Evolutionary conservation across 53 echinoderm and acorn worm species (phyloP).

Genomic region (Glandiceps talaboti): DNA sequence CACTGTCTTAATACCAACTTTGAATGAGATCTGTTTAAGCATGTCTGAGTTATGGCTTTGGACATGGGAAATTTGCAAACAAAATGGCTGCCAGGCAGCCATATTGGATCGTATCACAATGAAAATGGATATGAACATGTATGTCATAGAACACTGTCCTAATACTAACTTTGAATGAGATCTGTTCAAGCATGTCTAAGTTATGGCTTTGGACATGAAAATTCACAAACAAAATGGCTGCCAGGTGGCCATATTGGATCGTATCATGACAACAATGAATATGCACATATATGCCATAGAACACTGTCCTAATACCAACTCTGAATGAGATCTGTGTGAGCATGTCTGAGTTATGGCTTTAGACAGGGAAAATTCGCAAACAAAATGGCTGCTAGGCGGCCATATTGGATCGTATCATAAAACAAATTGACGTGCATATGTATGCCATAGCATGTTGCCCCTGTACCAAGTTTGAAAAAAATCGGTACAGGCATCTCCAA

Average conservation of each 20-base stretch:
- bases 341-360: not conserved
- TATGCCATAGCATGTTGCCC: too few relatives aligned
- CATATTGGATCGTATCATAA: too few relatives aligned
- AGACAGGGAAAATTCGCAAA: not conserved
- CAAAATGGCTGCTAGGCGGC: not conserved
- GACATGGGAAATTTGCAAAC: not conserved
- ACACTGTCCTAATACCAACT: not conserved
- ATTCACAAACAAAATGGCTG: not conserved
- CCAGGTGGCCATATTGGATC: not conserved
- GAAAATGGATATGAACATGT: not conserved
- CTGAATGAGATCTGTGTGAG: not conserved
- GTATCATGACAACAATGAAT: not conserved
- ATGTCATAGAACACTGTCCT: not conserved
- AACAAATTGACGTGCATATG: too few relatives aligned
- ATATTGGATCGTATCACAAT: not conserved
- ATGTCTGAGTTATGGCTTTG: not conserved
- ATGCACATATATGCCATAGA: not conserved
- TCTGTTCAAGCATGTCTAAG: not conserved
- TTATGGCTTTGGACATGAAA: not conserved
- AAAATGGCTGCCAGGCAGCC: not conserved
- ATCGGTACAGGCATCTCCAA: not conserved
- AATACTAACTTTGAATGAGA: not conserved
- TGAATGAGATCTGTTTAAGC: not conserved
- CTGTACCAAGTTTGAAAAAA: too few relatives aligned
- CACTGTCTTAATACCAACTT: not conserved